Percentiles rank a stretch among this genome's conserved stretches.
Conservation (phyloP, 2,797 vertebrate species). For the Cheirogaleus major region DNA sequence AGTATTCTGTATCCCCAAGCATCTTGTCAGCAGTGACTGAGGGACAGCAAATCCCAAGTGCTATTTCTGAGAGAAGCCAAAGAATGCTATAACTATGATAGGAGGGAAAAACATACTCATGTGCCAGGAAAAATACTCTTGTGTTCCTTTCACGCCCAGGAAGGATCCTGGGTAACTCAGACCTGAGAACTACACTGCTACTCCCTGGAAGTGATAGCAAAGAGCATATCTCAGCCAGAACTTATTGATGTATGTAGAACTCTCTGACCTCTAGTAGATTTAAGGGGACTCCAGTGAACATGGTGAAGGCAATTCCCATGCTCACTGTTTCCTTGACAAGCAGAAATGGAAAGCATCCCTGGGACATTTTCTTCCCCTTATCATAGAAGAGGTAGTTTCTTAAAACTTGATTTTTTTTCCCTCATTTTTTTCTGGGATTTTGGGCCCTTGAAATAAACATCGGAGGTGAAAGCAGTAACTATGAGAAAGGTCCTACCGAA, state of each 20-base stretch:
- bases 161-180: neutral
- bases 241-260: neutral
- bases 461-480: neutral
- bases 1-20: neutral
- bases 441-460: neutral
- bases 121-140: neutral
- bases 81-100: neutral
- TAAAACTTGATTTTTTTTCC: neutral
- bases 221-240: neutral
- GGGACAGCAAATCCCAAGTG: neutral
- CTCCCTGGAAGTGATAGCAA: neutral
- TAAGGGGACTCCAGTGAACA: neutral
- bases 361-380: neutral
- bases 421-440: neutral
- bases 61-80: neutral
- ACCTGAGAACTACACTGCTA: neutral
- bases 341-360: neutral
- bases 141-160: neutral
- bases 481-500: neutral
- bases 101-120: neutral
- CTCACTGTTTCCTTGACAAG: neutral
- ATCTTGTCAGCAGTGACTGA: neutral
- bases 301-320: rapidly evolving
- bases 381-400: neutral
- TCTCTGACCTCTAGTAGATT: neutral